phyloP scores from a whole-genome alignment of 2,888 invertebrate species.

The Tipula vernalis region DNA sequence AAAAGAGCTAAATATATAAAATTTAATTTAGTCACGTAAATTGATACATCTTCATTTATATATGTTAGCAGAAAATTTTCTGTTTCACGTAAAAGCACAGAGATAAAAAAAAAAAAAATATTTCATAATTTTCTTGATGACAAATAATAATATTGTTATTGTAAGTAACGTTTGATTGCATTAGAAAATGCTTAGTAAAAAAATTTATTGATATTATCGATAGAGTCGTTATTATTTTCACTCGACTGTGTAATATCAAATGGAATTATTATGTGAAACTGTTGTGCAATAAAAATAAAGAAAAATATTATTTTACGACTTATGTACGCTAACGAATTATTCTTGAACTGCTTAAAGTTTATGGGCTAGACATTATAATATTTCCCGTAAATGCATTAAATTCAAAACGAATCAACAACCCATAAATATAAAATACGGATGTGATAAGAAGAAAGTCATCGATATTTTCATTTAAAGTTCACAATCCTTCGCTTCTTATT shows the following conservation, averaged over 20 bases:
- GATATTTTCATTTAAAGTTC: not conserved
- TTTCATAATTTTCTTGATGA: not conserved
- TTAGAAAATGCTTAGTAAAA: not conserved
- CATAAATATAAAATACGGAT: not conserved
- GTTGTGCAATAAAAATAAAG: not conserved
- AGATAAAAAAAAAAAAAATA: not conserved
- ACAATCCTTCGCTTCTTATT: not conserved
- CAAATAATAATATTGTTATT: not conserved
- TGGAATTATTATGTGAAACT: not conserved
- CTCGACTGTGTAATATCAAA: not conserved
- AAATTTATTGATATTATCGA: not conserved
- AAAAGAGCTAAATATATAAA: not conserved
- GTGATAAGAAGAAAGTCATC: not conserved
- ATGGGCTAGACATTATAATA: not conserved
- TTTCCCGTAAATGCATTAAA: not conserved
- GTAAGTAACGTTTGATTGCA: not conserved
- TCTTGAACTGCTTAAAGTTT: not conserved
- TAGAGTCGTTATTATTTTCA: not conserved
- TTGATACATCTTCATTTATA: not conserved
- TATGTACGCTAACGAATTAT: not conserved
- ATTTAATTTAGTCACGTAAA: not conserved
- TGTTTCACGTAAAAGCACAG: not conserved
- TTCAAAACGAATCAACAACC: not conserved
- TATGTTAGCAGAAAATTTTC: not conserved
- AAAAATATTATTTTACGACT: not conserved